These are phyloP conservation scores for Bovichtus variegatus DNA, from an alignment of 2,797 vertebrate species.

Conservation along the genomic window DNA sequence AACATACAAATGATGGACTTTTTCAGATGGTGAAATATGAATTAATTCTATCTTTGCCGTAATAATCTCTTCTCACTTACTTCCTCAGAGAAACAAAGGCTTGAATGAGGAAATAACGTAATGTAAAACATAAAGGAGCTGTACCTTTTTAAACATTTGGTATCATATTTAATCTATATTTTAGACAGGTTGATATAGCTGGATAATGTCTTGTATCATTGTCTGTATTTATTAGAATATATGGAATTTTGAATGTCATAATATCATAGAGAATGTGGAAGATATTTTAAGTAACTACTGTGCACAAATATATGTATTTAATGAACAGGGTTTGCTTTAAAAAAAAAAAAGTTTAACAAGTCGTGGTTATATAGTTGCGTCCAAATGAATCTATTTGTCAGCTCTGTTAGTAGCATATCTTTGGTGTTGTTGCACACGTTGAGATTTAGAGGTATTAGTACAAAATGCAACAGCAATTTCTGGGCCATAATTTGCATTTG, in stretches of 20 bases:
- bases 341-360: neutral
- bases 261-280: neutral
- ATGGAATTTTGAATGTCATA: neutral
- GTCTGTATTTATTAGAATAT: neutral
- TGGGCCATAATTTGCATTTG: slow-evolving; percentile 11
- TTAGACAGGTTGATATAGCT: neutral
- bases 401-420: neutral
- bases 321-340: neutral
- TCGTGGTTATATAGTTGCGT: neutral
- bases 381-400: neutral
- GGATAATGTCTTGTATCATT: neutral
- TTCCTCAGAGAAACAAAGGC: slow-evolving; percentile 42
- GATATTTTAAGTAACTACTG: neutral
- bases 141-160: neutral
- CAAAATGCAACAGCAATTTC: neutral
- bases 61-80: slow-evolving; percentile 12
- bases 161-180: neutral
- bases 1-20: slow-evolving; percentile 12
- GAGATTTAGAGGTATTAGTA: neutral
- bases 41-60: neutral
- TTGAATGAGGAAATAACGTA: slow-evolving; percentile 46
- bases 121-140: slow-evolving; percentile 1
- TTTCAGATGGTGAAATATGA: slow-evolving; percentile 43
- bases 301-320: neutral
- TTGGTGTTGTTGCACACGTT: neutral